Percentiles rank a stretch among this genome's conserved stretches.
These are phyloP conservation scores for Cheilosia soror DNA, from an alignment of 2,888 invertebrate species.

Conservation along the genomic window DNA sequence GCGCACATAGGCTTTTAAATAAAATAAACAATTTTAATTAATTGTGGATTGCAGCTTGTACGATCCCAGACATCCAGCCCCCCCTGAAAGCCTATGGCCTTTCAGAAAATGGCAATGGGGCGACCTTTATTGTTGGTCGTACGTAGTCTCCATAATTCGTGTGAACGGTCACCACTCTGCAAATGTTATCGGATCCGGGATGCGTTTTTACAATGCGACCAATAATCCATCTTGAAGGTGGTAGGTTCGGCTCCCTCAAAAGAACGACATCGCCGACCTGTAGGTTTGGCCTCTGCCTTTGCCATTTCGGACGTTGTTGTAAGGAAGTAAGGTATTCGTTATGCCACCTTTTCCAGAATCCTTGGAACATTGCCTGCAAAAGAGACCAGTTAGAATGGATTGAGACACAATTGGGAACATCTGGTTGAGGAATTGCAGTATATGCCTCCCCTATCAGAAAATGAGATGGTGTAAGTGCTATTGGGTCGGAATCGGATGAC, in stretches of 20 bases:
- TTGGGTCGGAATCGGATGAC: constrained; percentile 16
- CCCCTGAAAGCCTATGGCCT: constrained; percentile 35
- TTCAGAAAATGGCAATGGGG: constrained; percentile 41
- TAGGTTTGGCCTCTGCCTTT: neutral
- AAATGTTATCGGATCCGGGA: constrained; percentile 21
- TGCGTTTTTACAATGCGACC: constrained; percentile 9
- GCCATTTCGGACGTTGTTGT: constrained; percentile 41
- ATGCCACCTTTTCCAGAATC: constrained; percentile 58
- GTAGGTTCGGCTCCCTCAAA: constrained; percentile 8
- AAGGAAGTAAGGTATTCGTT: constrained; percentile 24
- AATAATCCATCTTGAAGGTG: constrained; percentile 48
- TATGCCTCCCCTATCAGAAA: constrained; percentile 20
- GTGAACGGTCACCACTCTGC: constrained; percentile 31
- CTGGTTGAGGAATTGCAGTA: constrained; percentile 14
- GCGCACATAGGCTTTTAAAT: too few species aligned
- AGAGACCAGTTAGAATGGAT: constrained; percentile 24
- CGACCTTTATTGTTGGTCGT: constrained; percentile 32
- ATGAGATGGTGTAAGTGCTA: neutral
- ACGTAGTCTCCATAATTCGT: constrained; percentile 23
- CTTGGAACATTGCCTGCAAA: constrained; percentile 42
- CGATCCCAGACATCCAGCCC: constrained; percentile 15
- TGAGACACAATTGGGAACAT: constrained; percentile 8
- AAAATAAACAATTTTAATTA: too few species aligned
- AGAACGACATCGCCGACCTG: constrained; percentile 5
- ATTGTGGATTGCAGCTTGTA: too few species aligned